phyloP scores from a whole-genome alignment of 2,888 invertebrate genomes.

The Lamellibrachia satsuma region DNA sequence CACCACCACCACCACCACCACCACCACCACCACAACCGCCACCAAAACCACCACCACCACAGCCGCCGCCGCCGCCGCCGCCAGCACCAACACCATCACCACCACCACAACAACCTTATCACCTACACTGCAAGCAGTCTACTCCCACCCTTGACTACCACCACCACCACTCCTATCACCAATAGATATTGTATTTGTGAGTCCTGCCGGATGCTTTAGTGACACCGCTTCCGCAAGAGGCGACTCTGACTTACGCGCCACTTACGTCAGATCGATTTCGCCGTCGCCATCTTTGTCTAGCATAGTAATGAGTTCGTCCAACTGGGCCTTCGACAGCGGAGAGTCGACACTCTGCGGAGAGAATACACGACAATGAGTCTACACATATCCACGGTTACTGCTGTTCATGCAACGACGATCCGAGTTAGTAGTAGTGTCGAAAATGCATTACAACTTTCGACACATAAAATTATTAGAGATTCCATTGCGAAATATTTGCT shows the following conservation, averaged over 20 bases:
- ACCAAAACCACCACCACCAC: not conserved
- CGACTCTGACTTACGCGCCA: not conserved
- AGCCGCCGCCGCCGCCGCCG: too few species aligned
- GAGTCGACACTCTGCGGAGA: conserved; percentile 38
- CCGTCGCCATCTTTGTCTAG: conserved; percentile 45
- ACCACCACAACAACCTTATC: not conserved
- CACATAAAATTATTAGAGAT: not conserved
- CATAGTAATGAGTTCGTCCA: conserved; percentile 42
- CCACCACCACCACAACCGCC: not conserved
- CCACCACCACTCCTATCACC: not conserved
- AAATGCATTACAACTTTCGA: not conserved
- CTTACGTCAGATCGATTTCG: conserved; percentile 41
- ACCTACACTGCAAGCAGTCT: too few species aligned
- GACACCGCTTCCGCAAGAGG: not conserved
- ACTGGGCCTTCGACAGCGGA: conserved; percentile 38
- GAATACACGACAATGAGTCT: not conserved
- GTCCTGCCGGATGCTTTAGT: not conserved
- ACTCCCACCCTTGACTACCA: not conserved
- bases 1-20: not conserved
- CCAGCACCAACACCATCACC: not conserved
- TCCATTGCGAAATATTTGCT: too few species aligned
- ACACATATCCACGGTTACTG: not conserved
- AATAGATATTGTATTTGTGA: not conserved
- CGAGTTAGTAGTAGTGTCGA: not conserved
- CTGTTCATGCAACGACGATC: too few species aligned